Evolutionary conservation across 2,113 vertebrate genomes (phyloP), one percentile per base, ranked within the genome.

Genomic region (Rhynchopsitta pachyrhyncha): DNA sequence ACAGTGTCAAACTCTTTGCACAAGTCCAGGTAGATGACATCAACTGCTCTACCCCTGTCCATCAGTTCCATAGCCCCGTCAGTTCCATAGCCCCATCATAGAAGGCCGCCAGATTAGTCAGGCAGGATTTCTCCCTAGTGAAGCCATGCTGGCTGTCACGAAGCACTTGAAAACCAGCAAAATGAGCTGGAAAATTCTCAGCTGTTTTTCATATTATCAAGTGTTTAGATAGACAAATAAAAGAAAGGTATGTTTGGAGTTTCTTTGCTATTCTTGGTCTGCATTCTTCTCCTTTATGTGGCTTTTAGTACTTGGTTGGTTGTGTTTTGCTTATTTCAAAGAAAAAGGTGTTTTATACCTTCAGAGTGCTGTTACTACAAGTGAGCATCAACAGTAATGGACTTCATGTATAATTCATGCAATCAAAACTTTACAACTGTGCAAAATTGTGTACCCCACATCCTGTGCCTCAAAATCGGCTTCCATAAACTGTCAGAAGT

Each of bases 391-490:
- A 66, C 79, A 90, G 47, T 88, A 97, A 97, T 95, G 97, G 80
- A 69, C 79, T 76, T 97, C 88, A 97, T 98, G 97, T 90, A 96
- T 97, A 98, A 98, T 98, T 97, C 96, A 98, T 97, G 94, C 68
- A 98, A 98, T 98, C 97, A 98, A 95, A 98, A 97, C 81, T 97
- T 98, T 98, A 92, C 91, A 86, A 96, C 91, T 94, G 84, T 95
- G 91, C 46, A 96, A 96, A 97, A 96, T 96, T 98, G 93, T 67
- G 35, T 95, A 77, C 94, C 94, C 85, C 86, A 77, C 96, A 93
- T 97, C 93, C 95, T 97, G n/a, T 97, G 92, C 80, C 86, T 92
- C 79, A 90, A 97, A 96, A 97, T 96, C 52, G 16, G n/a, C 75
- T 96, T 90, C 91, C 89, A 91, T 90, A 96, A 94, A 86, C 93